phyloP scores from a whole-genome alignment of 2,797 vertebrate species.

The Characodon lateralis region DNA sequence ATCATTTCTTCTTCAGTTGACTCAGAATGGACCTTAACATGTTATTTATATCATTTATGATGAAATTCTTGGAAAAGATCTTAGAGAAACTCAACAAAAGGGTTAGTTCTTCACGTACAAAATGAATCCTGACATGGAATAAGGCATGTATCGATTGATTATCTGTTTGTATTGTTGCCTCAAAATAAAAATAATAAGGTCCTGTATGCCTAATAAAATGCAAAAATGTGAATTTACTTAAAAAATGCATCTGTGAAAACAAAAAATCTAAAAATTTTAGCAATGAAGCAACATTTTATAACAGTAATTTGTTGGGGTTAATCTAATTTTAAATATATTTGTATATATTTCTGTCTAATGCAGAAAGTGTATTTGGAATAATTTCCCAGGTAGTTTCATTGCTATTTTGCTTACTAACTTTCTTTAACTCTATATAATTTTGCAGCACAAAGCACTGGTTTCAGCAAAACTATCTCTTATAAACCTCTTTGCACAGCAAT shows the following conservation, averaged over 20 bases:
- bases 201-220: background rate
- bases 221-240: background rate
- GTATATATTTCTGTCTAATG: background rate
- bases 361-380: background rate
- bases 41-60: background rate
- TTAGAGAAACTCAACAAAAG: constrained; percentile 8
- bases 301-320: background rate
- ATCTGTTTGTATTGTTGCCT: background rate
- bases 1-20: constrained; percentile 6
- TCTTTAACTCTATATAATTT: background rate
- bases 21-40: constrained; percentile 1
- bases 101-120: background rate
- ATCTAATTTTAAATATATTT: background rate
- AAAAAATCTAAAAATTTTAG: background rate
- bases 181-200: background rate
- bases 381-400: constrained; percentile 2
- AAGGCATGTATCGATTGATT: too few species aligned
- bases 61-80: constrained; percentile 1
- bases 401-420: background rate
- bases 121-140: background rate
- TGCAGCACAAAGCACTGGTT: background rate
- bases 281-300: background rate
- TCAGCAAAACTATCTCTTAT: constrained; percentile 2
- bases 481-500: background rate
- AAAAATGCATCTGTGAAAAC: background rate